Percentiles rank a stretch among this genome's conserved stretches.
Evolutionary conservation across 2,888 invertebrate species (phyloP).

Genomic region (Trachelus tabidus): DNA sequence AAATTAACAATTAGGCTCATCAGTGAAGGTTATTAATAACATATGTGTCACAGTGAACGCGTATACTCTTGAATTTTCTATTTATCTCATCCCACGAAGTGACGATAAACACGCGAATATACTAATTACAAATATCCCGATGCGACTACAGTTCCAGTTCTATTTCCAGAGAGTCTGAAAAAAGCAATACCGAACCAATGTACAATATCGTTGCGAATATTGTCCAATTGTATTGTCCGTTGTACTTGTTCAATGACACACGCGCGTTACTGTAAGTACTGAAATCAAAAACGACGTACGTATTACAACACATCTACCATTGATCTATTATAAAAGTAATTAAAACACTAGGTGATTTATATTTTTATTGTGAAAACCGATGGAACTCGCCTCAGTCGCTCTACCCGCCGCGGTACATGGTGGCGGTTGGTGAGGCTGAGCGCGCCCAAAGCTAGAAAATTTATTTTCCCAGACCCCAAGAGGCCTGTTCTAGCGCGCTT

Average conservation of each 20-base stretch:
- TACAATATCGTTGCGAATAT: conserved; percentile 65
- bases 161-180: conserved; percentile 67
- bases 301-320: conserved; percentile 57
- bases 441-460: conserved; percentile 29
- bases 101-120: neutral
- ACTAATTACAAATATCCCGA: conserved; percentile 22
- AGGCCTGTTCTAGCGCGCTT: conserved; percentile 36
- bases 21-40: neutral
- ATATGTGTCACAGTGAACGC: neutral
- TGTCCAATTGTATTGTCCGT: conserved; percentile 62
- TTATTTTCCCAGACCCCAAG: conserved; percentile 43
- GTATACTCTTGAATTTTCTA: neutral
- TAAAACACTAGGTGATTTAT: conserved; percentile 50
- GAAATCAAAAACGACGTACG: conserved; percentile 62
- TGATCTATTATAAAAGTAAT: conserved; percentile 60
- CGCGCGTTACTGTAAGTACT: conserved; percentile 66
- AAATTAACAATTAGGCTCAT: neutral
- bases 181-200: conserved; percentile 65
- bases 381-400: conserved; percentile 40
- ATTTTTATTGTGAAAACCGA: conserved; percentile 47
- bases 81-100: neutral
- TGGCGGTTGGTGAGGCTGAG: conserved; percentile 38
- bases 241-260: conserved; percentile 63
- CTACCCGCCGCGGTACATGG: conserved; percentile 38
- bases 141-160: conserved; percentile 59